Conservation (phyloP, 2,888 invertebrate genomes). For the Stramonita haemastoma region DNA sequence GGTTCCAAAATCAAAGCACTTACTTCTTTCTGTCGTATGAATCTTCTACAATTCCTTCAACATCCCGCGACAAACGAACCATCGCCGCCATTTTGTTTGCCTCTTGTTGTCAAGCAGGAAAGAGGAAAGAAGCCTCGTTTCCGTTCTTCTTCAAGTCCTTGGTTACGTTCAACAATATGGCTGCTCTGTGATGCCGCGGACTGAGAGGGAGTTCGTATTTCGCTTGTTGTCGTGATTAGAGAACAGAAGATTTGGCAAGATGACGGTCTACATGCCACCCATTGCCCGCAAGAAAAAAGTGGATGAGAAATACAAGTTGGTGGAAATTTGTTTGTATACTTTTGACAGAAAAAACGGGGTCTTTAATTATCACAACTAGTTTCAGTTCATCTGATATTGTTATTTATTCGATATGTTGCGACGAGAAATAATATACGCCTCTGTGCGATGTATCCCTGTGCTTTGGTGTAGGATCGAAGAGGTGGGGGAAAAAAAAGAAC, state of each 20-base stretch:
- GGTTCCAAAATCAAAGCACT: constrained; percentile 37
- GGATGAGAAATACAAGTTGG: constrained; percentile 68
- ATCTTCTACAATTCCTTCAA: constrained; percentile 65
- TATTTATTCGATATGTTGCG: too few relatives aligned
- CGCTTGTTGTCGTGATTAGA: not conserved
- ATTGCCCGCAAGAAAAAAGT: constrained; percentile 71
- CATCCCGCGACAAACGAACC: constrained; percentile 67
- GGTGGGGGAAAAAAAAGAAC: too few relatives aligned
- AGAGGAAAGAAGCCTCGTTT: constrained; percentile 42
- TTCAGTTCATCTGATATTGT: too few relatives aligned
- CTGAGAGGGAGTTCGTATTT: not conserved
- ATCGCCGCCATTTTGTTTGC: constrained; percentile 75
- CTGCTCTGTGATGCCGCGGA: constrained; percentile 13
- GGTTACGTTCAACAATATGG: constrained; percentile 49
- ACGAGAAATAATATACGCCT: too few relatives aligned
- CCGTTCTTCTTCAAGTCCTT: constrained; percentile 35
- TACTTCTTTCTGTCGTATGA: constrained; percentile 68
- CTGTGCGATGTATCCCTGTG: too few relatives aligned
- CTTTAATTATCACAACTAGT: too few relatives aligned
- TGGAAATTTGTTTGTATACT: not conserved
- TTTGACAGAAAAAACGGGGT: too few relatives aligned
- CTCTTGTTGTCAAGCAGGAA: constrained; percentile 58
- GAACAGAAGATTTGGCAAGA: constrained; percentile 44
- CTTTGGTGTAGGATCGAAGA: too few relatives aligned
- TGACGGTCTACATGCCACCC: constrained; percentile 70